Conservation (phyloP, 1,140 invertebrate genomes). For the Bombus soroeensis region DNA sequence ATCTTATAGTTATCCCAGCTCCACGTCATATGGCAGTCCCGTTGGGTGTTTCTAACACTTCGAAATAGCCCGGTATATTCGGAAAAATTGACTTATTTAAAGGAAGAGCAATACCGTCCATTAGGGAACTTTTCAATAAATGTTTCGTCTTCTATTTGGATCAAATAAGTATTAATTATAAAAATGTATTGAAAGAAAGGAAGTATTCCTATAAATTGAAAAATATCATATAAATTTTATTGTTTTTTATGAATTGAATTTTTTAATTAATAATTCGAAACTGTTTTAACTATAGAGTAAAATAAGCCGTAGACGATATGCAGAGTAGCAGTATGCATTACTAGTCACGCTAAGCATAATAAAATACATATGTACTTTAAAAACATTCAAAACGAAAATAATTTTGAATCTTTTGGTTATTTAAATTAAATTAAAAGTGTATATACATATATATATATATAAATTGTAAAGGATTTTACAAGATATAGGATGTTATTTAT, state of each 20-base stretch:
- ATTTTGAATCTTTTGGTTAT: background rate
- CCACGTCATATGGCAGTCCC: slow-evolving; percentile 56
- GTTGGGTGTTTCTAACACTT: slow-evolving; percentile 8
- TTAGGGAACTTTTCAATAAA: background rate
- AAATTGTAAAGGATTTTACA: background rate
- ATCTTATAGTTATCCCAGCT: slow-evolving; percentile 56
- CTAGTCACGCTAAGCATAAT: background rate
- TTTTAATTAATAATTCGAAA: background rate
- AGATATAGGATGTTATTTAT: background rate
- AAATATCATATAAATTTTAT: background rate
- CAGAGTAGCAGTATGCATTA: background rate
- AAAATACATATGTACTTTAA: background rate
- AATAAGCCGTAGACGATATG: background rate
- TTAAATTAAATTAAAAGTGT: background rate
- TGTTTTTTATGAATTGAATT: background rate
- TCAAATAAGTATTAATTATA: background rate
- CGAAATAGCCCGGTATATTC: background rate
- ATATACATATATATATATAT: background rate
- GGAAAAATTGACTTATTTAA: background rate
- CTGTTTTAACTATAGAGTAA: background rate
- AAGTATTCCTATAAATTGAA: background rate
- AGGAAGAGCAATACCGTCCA: background rate
- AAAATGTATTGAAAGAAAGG: background rate
- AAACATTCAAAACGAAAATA: background rate
- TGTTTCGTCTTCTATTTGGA: background rate